Percentiles rank a stretch among this genome's conserved stretches.
phyloP scores from a whole-genome alignment of 2,113 vertebrate species.

The Protobothrops mucrosquamatus region DNA sequence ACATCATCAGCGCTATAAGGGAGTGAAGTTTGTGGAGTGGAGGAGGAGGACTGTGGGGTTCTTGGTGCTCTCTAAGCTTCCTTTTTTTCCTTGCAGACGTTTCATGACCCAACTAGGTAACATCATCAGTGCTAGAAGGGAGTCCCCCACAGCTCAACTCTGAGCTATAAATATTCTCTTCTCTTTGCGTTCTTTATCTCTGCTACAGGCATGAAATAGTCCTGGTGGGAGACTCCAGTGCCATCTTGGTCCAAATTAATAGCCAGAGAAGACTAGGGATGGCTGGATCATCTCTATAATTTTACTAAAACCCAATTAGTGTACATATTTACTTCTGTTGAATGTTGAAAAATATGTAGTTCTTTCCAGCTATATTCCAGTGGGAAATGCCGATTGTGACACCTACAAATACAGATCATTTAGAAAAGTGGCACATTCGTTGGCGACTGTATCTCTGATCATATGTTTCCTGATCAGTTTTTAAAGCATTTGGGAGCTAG shows the following conservation, averaged over 20 bases:
- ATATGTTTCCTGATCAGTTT: not conserved
- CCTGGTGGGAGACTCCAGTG: not conserved
- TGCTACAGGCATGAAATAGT: not conserved
- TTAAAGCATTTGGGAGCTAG: not conserved
- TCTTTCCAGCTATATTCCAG: constrained; percentile 34
- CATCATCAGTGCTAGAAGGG: no score
- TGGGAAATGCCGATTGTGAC: constrained; percentile 40
- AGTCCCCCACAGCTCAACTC: no score
- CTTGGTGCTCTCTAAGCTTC: no score
- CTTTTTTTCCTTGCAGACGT: no score
- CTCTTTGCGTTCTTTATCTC: not conserved
- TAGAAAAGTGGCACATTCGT: constrained; percentile 3
- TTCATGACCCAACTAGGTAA: no score
- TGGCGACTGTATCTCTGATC: not conserved
- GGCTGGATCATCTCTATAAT: not conserved
- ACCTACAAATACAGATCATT: not conserved
- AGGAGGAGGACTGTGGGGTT: no score
- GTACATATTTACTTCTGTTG: not conserved
- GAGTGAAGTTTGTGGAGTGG: no score
- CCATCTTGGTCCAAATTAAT: not conserved
- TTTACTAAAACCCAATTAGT: not conserved
- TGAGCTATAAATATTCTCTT: not conserved
- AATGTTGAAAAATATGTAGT: constrained; percentile 11
- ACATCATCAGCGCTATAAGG: no score
- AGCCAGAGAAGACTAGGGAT: not conserved